These are phyloP conservation scores for Bubo blakistoni DNA, from an alignment of 2,113 vertebrate genomes.

Conservation along the genomic window DNA sequence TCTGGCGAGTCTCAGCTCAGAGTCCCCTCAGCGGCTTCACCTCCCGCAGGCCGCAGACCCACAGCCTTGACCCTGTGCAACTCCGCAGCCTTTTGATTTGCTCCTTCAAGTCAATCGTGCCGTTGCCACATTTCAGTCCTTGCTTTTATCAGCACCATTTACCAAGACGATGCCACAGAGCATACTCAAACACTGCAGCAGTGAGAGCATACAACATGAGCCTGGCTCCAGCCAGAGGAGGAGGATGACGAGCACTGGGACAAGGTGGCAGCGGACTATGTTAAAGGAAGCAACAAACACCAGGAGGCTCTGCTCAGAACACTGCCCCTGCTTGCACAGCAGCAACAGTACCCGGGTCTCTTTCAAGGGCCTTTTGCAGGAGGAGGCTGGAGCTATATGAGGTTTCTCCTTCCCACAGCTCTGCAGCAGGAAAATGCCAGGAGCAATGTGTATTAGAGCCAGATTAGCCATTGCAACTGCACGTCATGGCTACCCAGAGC, in stretches of 20 bases:
- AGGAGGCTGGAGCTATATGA: neutral
- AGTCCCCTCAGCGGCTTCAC: neutral
- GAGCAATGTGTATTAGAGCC: neutral
- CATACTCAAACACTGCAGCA: neutral
- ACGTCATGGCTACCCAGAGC: neutral
- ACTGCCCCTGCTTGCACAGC: neutral
- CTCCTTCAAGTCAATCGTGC: neutral
- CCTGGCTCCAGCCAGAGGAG: neutral
- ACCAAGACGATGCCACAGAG: neutral
- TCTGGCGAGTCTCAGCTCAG: neutral
- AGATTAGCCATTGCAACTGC: neutral
- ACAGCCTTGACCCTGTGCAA: neutral
- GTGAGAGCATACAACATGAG: neutral
- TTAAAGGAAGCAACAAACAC: neutral
- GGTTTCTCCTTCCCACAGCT: neutral
- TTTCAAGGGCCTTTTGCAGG: neutral
- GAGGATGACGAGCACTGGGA: accelerated
- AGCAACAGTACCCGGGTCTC: neutral
- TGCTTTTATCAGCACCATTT: neutral
- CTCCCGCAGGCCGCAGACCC: neutral
- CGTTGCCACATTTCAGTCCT: neutral
- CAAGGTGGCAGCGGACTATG: neutral
- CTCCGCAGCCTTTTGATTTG: neutral
- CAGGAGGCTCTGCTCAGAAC: neutral
- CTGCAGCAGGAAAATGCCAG: neutral